A percentile compares a stretch with the other conserved stretches of the same genome.
phyloP scores from a whole-genome alignment of 2,113 vertebrate species.

The Etheostoma cragini region DNA sequence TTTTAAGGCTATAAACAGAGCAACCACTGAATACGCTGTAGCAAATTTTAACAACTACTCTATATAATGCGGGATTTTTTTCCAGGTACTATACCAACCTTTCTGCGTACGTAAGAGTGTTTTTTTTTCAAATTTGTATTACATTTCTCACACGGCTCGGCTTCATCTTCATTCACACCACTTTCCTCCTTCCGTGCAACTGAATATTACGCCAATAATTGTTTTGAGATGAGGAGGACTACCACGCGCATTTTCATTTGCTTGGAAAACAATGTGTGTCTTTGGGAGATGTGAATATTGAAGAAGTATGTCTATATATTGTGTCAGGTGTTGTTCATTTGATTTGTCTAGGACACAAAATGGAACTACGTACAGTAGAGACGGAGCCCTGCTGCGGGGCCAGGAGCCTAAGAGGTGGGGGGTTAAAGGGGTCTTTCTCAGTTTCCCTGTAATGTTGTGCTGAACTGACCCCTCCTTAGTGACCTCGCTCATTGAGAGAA shows the following conservation, averaged over 20 bases:
- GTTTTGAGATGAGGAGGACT: slow-evolving; percentile 53
- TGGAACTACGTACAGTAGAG: slow-evolving; percentile 64
- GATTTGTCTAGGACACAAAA: slow-evolving; percentile 75
- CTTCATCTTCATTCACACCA: slow-evolving; percentile 33
- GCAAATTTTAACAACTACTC: slow-evolving; percentile 23
- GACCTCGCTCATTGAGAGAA: slow-evolving; percentile 58
- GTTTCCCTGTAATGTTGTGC: slow-evolving; percentile 56
- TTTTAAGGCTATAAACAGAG: slow-evolving; percentile 48
- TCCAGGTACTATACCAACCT: slow-evolving; percentile 28
- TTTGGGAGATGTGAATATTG: slow-evolving; percentile 76
- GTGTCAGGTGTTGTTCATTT: slow-evolving; percentile 81
- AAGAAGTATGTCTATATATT: slow-evolving; percentile 78
- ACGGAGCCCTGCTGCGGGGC: slow-evolving; percentile 60
- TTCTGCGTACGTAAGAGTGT: slow-evolving; percentile 24
- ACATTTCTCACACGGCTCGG: slow-evolving; percentile 17
- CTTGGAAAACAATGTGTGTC: slow-evolving; percentile 63
- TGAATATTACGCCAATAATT: slow-evolving; percentile 75
- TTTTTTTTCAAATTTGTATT: not conserved
- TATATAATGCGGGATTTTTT: slow-evolving; percentile 10
- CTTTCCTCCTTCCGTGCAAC: slow-evolving; percentile 55
- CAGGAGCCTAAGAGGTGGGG: slow-evolving; percentile 67
- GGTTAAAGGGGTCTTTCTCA: slow-evolving; percentile 70
- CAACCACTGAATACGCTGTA: slow-evolving; percentile 12
- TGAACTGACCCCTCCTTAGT: slow-evolving; percentile 47
- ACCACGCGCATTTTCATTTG: slow-evolving; percentile 66